Evolutionary conservation across 2,797 vertebrate genomes (phyloP).

Genomic region (Girardinus metallicus): DNA sequence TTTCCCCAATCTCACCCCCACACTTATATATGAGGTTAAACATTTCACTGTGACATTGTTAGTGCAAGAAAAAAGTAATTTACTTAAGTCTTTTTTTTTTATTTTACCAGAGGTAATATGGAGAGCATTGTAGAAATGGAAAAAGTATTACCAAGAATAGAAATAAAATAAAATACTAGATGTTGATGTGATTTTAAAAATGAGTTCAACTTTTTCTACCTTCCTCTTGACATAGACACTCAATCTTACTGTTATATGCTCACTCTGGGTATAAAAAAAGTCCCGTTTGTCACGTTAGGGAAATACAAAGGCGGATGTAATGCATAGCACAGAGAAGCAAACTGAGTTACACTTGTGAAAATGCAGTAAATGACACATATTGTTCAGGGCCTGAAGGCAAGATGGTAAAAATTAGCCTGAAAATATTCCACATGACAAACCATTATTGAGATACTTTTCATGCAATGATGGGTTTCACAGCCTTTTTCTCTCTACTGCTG

Average conservation of each 20-base stretch:
- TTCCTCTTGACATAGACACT: constrained; percentile 36
- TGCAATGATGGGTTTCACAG: constrained; percentile 58
- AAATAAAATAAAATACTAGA: background rate
- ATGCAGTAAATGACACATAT: constrained; percentile 29
- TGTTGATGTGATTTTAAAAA: background rate
- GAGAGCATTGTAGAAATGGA: background rate
- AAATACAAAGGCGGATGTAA: constrained; percentile 35
- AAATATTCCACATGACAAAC: constrained; percentile 62
- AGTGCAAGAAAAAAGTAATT: background rate
- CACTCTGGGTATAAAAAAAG: constrained; percentile 23
- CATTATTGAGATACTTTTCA: constrained; percentile 60
- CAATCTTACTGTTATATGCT: constrained; percentile 42
- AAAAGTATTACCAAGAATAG: background rate
- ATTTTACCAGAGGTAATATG: background rate
- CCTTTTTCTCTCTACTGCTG: constrained; percentile 40
- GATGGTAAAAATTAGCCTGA: constrained; percentile 35
- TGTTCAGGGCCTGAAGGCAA: constrained; percentile 23
- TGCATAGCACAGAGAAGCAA: constrained; percentile 14
- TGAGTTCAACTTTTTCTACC: background rate
- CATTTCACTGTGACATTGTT: background rate
- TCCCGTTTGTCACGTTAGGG: constrained; percentile 40
- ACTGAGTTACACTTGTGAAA: constrained; percentile 50
- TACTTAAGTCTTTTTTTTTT: background rate
- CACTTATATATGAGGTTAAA: background rate
- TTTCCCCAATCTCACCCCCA: background rate